A percentile compares a stretch with the other conserved stretches of the same genome.
Conservation (phyloP, 2,113 vertebrate species). For the Hippotragus niger region DNA sequence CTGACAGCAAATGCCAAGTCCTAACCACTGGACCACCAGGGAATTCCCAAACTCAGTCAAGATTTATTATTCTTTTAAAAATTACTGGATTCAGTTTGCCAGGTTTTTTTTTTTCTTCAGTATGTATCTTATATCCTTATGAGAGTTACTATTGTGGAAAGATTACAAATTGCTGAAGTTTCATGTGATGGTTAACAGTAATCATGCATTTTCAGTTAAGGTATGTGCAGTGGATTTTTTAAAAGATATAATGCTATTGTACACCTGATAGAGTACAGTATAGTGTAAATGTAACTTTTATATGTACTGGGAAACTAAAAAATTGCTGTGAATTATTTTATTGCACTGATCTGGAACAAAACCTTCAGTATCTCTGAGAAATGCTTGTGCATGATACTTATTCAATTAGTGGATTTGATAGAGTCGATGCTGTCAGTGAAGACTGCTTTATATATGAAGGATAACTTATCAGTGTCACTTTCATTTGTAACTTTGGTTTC, state of each 20-base stretch:
- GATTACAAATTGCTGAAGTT: background rate
- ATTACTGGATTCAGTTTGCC: background rate
- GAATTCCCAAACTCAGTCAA: background rate
- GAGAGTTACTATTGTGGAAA: background rate
- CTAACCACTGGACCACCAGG: background rate
- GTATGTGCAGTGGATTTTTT: background rate
- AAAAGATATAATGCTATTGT: background rate
- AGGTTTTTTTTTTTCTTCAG: background rate
- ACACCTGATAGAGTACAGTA: background rate
- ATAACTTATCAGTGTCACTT: background rate
- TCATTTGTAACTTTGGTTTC: slow-evolving; percentile 35
- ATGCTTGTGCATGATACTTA: background rate
- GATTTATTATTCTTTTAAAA: background rate
- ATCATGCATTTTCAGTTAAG: background rate
- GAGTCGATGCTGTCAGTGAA: background rate
- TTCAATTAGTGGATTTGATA: background rate
- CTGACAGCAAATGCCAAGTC: background rate
- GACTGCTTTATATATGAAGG: background rate
- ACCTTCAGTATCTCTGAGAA: background rate
- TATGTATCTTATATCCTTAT: background rate
- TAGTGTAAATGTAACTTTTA: background rate
- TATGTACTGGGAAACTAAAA: background rate
- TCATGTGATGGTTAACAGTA: background rate
- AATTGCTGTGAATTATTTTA: background rate
- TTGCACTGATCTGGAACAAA: background rate